These are phyloP conservation scores for Anabas testudineus DNA, from an alignment of 2,797 vertebrate genomes.

Conservation along the genomic window DNA sequence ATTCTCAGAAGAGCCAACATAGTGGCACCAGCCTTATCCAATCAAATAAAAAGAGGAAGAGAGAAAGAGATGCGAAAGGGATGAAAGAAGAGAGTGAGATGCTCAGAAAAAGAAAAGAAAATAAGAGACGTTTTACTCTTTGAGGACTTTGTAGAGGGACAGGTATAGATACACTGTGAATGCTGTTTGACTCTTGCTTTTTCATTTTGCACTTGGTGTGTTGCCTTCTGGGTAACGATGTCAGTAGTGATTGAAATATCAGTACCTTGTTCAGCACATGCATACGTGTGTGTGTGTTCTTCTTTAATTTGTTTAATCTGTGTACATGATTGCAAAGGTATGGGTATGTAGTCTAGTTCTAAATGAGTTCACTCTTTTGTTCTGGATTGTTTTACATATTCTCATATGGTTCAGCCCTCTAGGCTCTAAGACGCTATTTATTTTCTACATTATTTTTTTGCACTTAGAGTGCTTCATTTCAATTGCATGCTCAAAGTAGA, in stretches of 20 bases:
- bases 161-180: conserved; percentile 8
- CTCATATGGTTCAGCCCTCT: not conserved
- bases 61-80: conserved; percentile 18
- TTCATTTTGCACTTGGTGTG: conserved; percentile 25
- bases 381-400: not conserved
- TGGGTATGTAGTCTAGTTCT: not conserved
- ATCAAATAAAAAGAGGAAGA: conserved; percentile 41
- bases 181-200: conserved; percentile 40
- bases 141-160: conserved; percentile 10
- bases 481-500: conserved; percentile 49
- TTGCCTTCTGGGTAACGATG: conserved; percentile 27
- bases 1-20: conserved; percentile 37
- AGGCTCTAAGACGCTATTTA: not conserved
- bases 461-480: conserved; percentile 28
- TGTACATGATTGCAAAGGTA: not conserved
- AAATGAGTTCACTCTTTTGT: not conserved
- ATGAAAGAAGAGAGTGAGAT: conserved; percentile 33
- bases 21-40: conserved; percentile 31
- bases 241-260: conserved; percentile 32
- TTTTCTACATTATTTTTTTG: conserved; percentile 20
- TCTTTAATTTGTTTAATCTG: not conserved
- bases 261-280: not conserved
- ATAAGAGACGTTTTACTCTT: conserved; percentile 31
- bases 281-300: not conserved
- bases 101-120: conserved; percentile 14